phyloP scores from a whole-genome alignment of 2,888 invertebrate species.

The Meteorus cinctellus region DNA sequence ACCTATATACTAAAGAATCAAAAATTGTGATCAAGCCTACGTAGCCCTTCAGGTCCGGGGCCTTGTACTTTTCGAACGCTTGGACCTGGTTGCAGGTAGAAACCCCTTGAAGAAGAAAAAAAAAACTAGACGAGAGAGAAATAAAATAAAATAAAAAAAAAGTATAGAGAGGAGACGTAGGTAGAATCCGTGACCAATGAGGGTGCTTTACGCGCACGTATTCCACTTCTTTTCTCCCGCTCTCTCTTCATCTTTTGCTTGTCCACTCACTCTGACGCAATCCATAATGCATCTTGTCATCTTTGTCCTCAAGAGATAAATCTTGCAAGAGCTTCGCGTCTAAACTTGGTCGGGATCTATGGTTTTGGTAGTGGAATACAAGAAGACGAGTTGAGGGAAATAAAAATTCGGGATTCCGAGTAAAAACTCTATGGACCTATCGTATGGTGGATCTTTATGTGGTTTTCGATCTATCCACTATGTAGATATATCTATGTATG shows the following conservation, averaged over 20 bases:
- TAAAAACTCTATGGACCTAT: constrained; percentile 35
- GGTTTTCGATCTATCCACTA: constrained; percentile 11
- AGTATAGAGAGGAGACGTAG: background rate
- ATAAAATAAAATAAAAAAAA: constrained; percentile 28
- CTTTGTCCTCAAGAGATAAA: constrained; percentile 46
- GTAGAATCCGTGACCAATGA: constrained; percentile 7
- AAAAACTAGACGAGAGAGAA: constrained; percentile 26
- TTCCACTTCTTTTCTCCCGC: background rate
- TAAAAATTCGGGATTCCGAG: constrained; percentile 44
- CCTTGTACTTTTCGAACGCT: constrained; percentile 52
- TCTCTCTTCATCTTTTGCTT: background rate
- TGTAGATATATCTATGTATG: constrained; percentile 2
- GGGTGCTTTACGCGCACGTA: background rate
- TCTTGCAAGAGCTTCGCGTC: constrained; percentile 41
- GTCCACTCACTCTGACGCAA: constrained; percentile 14
- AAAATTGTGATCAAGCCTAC: constrained; percentile 35
- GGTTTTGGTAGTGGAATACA: background rate
- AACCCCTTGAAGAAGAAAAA: constrained; percentile 47
- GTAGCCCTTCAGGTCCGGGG: constrained; percentile 18
- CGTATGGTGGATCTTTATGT: constrained; percentile 24
- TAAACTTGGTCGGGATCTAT: constrained; percentile 10
- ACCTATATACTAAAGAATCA: constrained; percentile 27
- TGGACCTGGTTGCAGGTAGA: constrained; percentile 61
- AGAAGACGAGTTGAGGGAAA: constrained; percentile 26
- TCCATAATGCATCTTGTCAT: constrained; percentile 26